phyloP scores from a whole-genome alignment of 2,113 vertebrate genomes.

The Crotalus viridis region DNA sequence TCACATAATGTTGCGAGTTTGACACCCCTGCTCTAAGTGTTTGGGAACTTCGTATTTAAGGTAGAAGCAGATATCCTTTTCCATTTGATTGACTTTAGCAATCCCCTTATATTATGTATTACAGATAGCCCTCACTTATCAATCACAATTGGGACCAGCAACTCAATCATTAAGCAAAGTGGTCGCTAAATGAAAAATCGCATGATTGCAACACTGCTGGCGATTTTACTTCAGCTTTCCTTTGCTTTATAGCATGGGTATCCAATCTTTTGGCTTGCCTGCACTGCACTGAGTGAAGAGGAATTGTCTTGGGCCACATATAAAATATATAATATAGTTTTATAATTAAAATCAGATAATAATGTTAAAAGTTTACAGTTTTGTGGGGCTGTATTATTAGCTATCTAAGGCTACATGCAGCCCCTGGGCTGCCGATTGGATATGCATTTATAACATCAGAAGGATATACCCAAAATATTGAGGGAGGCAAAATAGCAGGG shows the following conservation, averaged over 20 bases:
- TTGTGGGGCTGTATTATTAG: neutral
- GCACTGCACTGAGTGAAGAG: neutral
- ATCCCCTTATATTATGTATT: neutral
- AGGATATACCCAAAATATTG: neutral
- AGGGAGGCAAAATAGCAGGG: neutral
- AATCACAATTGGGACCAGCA: neutral
- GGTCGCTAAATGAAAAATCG: neutral
- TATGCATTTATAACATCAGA: neutral
- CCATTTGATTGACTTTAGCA: neutral
- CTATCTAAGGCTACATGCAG: neutral
- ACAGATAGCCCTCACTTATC: neutral
- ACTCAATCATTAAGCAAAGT: neutral
- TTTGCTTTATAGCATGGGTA: neutral
- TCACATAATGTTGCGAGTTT: neutral
- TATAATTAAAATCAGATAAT: neutral
- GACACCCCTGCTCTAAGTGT: neutral
- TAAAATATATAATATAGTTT: neutral
- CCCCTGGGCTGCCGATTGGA: neutral
- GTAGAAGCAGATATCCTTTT: neutral
- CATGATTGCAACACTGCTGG: neutral
- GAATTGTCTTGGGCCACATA: neutral
- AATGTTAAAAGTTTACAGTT: neutral
- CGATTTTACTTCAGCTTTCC: neutral
- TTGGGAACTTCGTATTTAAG: neutral
- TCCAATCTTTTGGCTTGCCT: neutral